Evolutionary conservation across 2,113 vertebrate genomes (phyloP).

Genomic region (Brachypteracias leptosomus): DNA sequence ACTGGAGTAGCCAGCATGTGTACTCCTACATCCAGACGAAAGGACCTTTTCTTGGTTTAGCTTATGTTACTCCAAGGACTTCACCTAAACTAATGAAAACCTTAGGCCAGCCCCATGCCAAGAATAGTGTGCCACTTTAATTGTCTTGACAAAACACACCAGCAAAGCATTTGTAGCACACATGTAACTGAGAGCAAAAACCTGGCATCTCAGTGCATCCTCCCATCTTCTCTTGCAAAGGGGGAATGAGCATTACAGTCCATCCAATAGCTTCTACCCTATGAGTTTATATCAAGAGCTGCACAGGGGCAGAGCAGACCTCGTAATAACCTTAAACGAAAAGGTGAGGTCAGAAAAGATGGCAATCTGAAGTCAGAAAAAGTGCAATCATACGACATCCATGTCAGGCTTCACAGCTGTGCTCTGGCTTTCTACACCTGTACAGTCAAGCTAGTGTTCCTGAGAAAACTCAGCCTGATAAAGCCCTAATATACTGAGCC

Average conservation of each 20-base stretch:
- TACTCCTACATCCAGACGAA: neutral
- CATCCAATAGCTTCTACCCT: neutral
- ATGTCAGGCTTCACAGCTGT: neutral
- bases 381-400: neutral
- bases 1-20: neutral
- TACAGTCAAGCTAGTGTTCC: neutral
- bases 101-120: neutral
- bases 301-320: neutral
- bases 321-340: neutral
- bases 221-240: neutral
- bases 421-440: neutral
- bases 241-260: neutral
- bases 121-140: neutral
- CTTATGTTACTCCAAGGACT: neutral
- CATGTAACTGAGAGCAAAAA: neutral
- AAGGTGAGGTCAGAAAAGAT: neutral
- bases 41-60: neutral
- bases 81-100: neutral
- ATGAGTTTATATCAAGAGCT: neutral
- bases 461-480: neutral
- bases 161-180: neutral
- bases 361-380: no score
- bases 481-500: neutral
- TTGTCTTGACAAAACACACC: neutral
- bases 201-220: neutral